phyloP scores from a whole-genome alignment of 1,140 invertebrate species.

The Tetramorium alpestre region DNA sequence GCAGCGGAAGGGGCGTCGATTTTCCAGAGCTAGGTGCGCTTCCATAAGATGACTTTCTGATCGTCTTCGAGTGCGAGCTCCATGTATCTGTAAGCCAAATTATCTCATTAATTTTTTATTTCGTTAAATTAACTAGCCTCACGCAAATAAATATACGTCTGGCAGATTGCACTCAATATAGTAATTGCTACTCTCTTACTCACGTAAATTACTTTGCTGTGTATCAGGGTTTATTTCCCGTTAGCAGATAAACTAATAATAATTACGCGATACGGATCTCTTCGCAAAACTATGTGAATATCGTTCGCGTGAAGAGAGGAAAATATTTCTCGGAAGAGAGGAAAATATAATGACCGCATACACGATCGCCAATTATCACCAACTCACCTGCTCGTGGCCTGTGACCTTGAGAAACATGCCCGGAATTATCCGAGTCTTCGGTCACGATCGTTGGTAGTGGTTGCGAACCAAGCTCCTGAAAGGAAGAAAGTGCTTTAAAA shows the following conservation, averaged over 20 bases:
- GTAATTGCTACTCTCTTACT: neutral
- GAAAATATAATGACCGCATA: neutral
- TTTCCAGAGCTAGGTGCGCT: constrained; percentile 82
- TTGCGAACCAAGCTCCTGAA: constrained; percentile 89
- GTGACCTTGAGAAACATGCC: constrained; percentile 77
- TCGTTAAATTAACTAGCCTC: neutral
- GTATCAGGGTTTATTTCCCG: neutral
- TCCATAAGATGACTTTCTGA: constrained; percentile 77
- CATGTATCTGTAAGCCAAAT: constrained; percentile 86
- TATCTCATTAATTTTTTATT: neutral
- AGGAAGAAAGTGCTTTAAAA: constrained; percentile 69
- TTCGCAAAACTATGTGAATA: neutral
- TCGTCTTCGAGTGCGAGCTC: constrained; percentile 86
- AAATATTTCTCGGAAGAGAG: neutral
- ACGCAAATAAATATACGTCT: neutral
- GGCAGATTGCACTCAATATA: neutral
- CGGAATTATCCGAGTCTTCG: constrained; percentile 82
- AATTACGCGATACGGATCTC: neutral
- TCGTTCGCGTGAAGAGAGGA: neutral
- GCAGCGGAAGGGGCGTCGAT: constrained; percentile 80
- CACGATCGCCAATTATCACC: neutral
- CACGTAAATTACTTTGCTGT: neutral
- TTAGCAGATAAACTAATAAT: neutral
- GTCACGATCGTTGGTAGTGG: constrained; percentile 87
- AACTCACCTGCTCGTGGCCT: constrained; percentile 82